Evolutionary conservation across 1,140 invertebrate species (phyloP).

Genomic region (Ceratina calcarata): DNA sequence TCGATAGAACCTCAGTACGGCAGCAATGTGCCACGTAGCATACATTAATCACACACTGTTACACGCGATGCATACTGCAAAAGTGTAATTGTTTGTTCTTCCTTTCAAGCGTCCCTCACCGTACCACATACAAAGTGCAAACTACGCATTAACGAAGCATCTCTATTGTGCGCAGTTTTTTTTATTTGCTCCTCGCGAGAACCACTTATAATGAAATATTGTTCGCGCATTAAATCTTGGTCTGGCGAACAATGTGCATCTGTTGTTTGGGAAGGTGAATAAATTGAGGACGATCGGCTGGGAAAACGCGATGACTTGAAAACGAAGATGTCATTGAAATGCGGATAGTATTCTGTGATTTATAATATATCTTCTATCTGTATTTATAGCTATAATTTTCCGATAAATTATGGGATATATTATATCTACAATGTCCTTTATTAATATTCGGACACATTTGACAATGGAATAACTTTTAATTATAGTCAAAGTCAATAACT

Average conservation of each 20-base stretch:
- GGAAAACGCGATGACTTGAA: background rate
- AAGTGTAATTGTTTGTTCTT: background rate
- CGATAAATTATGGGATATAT: too few relatives aligned
- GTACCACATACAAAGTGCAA: background rate
- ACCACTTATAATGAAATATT: slow-evolving; percentile 17
- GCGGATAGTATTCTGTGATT: too few relatives aligned
- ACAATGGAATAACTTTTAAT: too few relatives aligned
- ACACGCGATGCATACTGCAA: background rate
- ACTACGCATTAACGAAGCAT: slow-evolving; percentile 1
- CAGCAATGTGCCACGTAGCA: background rate
- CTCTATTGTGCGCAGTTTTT: background rate
- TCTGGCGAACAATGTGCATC: background rate
- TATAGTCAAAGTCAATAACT: too few relatives aligned
- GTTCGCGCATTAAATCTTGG: background rate
- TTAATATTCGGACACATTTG: too few relatives aligned
- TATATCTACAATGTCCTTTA: too few relatives aligned
- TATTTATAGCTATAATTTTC: too few relatives aligned
- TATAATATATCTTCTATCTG: too few relatives aligned
- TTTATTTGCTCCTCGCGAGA: background rate
- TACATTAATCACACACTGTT: slow-evolving; percentile 21
- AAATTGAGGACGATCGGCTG: background rate
- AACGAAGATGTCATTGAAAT: too few relatives aligned
- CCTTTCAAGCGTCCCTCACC: background rate
- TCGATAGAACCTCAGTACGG: background rate
- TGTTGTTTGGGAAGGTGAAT: background rate